phyloP scores from a whole-genome alignment of 2,113 vertebrate genomes.

The Python bivittatus region DNA sequence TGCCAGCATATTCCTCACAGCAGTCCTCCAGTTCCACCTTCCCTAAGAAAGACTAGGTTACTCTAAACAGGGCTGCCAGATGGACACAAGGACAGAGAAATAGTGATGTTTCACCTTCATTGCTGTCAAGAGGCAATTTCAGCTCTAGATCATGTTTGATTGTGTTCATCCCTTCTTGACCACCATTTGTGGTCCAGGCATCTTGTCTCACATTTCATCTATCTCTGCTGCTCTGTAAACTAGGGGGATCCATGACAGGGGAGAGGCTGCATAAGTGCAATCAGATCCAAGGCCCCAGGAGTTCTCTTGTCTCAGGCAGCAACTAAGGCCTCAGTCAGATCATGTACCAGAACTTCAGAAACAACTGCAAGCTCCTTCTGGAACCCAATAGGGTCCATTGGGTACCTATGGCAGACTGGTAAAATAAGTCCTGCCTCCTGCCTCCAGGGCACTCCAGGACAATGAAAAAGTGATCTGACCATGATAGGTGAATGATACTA shows the following conservation, averaged over 20 bases:
- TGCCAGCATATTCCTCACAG: neutral
- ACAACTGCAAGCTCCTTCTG: too few relatives aligned
- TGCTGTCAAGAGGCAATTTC: neutral
- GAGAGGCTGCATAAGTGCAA: neutral
- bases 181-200: neutral
- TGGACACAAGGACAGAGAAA: neutral
- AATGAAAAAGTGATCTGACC: too few relatives aligned
- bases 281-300: neutral
- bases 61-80: neutral
- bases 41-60: neutral
- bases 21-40: neutral
- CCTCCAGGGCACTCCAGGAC: too few relatives aligned
- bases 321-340: too few relatives aligned
- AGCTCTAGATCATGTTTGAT: neutral
- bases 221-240: neutral
- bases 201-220: neutral
- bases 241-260: neutral
- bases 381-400: too few relatives aligned
- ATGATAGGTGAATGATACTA: too few relatives aligned
- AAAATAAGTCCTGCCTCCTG: too few relatives aligned
- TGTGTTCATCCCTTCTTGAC: neutral
- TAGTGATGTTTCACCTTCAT: neutral
- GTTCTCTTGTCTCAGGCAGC: neutral
- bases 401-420: too few relatives aligned
- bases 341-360: too few relatives aligned